A percentile compares a stretch with the other conserved stretches of the same genome.
Evolutionary conservation across 1,140 invertebrate genomes (phyloP).

Genomic region (Lepidurus packardi): DNA sequence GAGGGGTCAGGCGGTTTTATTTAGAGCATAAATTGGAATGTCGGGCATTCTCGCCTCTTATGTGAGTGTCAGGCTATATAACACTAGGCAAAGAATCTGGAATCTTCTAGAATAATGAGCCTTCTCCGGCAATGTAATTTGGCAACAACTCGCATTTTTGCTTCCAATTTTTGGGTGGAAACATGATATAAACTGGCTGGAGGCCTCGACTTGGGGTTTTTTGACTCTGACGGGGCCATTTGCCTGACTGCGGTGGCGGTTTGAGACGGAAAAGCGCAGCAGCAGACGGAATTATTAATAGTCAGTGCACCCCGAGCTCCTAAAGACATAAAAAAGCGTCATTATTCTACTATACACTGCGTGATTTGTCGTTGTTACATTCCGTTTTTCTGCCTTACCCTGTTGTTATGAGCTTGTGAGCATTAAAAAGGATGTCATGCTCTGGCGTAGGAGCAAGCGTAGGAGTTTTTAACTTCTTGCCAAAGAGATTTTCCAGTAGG

Average conservation of each 20-base stretch:
- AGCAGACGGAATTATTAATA: slow-evolving; percentile 3
- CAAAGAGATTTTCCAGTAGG: neutral
- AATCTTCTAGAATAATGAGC: neutral
- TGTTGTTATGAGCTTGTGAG: neutral
- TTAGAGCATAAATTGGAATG: neutral
- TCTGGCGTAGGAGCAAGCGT: neutral
- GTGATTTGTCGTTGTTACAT: neutral
- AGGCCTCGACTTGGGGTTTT: too few species aligned
- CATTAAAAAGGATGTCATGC: too few species aligned
- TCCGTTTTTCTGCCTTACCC: neutral
- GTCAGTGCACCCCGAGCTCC: neutral
- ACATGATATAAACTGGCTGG: too few species aligned
- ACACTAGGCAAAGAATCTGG: neutral
- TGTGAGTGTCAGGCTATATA: neutral
- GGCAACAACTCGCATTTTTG: slow-evolving; percentile 3
- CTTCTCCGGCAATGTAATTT: neutral
- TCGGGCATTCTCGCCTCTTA: neutral
- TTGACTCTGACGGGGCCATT: neutral
- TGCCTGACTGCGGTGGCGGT: neutral
- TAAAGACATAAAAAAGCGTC: neutral
- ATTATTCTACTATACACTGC: neutral
- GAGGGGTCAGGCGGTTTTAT: neutral
- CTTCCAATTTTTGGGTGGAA: neutral
- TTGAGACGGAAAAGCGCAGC: neutral
- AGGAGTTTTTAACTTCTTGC: neutral